Percentiles rank a stretch among this genome's conserved stretches.
Conservation (phyloP, 2,797 vertebrate species). For the Mus spretus region DNA sequence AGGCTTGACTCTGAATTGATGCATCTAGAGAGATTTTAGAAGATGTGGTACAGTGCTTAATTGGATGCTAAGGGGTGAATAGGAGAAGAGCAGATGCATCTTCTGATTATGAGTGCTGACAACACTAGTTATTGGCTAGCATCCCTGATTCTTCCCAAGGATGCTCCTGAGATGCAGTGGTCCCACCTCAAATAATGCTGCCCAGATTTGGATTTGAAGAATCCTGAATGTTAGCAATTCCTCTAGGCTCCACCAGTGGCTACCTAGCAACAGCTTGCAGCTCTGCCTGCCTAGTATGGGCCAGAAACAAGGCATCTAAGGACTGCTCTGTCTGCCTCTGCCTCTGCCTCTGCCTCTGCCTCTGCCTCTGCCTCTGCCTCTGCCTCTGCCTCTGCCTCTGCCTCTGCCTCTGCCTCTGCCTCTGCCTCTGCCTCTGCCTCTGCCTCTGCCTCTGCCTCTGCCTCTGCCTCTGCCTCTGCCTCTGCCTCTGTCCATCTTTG, state of each 20-base stretch:
- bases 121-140: neutral
- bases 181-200: neutral
- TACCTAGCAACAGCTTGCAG: neutral
- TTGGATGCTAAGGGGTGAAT: neutral
- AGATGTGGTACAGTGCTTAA: neutral
- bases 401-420: too few species aligned
- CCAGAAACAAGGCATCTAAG: neutral
- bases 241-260: neutral
- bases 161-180: neutral
- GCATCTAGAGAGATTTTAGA: neutral
- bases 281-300: neutral
- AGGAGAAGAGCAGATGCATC: conserved; percentile 16
- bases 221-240: neutral
- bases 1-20: neutral
- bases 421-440: too few species aligned
- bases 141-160: conserved; percentile 27
- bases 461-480: neutral
- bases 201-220: neutral
- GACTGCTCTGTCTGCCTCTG: neutral
- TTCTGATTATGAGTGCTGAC: conserved; percentile 38
- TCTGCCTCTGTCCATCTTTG: neutral
- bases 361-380: neutral
- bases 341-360: neutral
- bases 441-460: neutral
- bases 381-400: too few species aligned